Base-by-base conservation (phyloP, 2,797 vertebrate genomes). In the Tarsius wallacei region DNA sequence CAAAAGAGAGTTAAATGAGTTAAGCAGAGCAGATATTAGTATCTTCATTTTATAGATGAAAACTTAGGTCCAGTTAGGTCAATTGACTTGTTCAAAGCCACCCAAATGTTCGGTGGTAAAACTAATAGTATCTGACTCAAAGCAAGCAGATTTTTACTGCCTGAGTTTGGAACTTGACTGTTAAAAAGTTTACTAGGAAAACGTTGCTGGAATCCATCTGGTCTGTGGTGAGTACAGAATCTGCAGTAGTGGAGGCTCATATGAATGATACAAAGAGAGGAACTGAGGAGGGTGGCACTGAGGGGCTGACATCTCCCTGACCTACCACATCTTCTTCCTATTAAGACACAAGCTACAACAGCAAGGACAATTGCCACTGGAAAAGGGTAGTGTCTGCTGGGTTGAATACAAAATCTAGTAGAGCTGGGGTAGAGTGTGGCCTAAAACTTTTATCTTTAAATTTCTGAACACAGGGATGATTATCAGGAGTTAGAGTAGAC, bases 1-100 rank as follows among this genome's bases (percentile, higher is more conserved):
- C 77, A 82, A 73, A 63, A 77, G 93, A 88, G 31, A 90, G 49
- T 59, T 73, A 82, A 73, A 63, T 81, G 93, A 88, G 33, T 68
- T 24, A 61, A 68, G 55, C 31, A 36, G 31, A 78, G 26, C 0
- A 3, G 10, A 76, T 53, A 70, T 33, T 57, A 49, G 19, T n/a
- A 61, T 49, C 57, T 91, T 53, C 57, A 1, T 70, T 95, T 95
- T 47, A 53, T 51, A 70, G 21, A 73, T 53, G 68, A 70, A 63
- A 91, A 89, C 59, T 76, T 16, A 53, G 59, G 83, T 22, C 28
- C n/a, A 70, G 33, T 91, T 73, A 84, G 73, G 59, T 71, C 63
- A 51, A 21, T 47, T 61, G 92, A 91, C 92, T 87, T 84, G 42
- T 17, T 42, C 76, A 71, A 21, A 55, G 74, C 63, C 90, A 76